Base-by-base conservation (phyloP, 2,797 vertebrate species). In the Aselliscus stoliczkanus region DNA sequence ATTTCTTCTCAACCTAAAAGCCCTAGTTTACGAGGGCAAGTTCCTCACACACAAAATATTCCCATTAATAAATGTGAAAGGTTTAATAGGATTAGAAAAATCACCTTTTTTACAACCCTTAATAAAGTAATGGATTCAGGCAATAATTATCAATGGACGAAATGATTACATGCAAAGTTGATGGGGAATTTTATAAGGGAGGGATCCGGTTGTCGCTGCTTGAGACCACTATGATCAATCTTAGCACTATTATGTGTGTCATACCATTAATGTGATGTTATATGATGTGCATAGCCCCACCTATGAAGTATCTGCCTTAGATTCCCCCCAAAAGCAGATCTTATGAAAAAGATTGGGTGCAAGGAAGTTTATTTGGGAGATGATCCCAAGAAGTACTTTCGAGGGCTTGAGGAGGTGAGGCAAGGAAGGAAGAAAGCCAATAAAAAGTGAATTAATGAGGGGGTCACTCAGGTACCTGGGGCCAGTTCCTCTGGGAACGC, bases 41-140 rank as follows among this genome's bases (percentile, higher is more conserved):
- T 80, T 93, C 34, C 90, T 80, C 62, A 84, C 94, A 50, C 11
- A 50, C 11, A 50, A 13, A 50, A 50, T 13, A 50, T 50, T 50
- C 47, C 75, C 72, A 42, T 37, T 85, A 82, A 65, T 96, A 90
- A 83, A 95, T 34, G 50, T 79, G 52, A 65, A 94, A 90, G 72
- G 82, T 87, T 95, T 87, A 70, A 89, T 70, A 89, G 79, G 60
- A 85, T 88, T 95, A 85, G 83, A 95, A 90, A 95, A 83, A 60
- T 58, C 18, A 89, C 34, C 80, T 83, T 90, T 95, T 93, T 65
- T 75, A 85, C 7, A 77, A 67, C 9, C 39, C n/a, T 72, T 81
- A 52, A 92, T 83, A 94, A 85, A 97, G 85, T 88, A 88, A 93
- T 93, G 72, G 93, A 42, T 76, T 93, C 14, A 56, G 80, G 87